A percentile compares a stretch with the other conserved stretches of the same genome.
Evolutionary conservation across 2,113 vertebrate genomes (phyloP).

Genomic region (Andinoacara biseriatus): DNA sequence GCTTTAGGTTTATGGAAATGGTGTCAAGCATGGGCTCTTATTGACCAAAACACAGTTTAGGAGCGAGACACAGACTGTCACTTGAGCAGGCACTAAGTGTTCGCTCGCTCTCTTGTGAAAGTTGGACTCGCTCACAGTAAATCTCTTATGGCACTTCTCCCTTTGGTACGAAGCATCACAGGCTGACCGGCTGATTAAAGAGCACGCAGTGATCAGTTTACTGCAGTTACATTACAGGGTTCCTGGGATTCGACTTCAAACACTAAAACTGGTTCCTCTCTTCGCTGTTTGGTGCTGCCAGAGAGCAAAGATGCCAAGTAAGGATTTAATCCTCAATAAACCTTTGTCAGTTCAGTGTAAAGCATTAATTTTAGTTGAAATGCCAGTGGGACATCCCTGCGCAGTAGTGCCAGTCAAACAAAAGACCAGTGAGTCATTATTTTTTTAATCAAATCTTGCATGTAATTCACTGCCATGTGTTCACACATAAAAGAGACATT

Average conservation of each 20-base stretch:
- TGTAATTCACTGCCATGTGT: constrained; percentile 11
- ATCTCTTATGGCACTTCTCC: constrained; percentile 10
- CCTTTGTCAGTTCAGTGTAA: constrained; percentile 46
- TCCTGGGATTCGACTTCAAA: constrained; percentile 42
- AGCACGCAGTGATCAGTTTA: constrained; percentile 17
- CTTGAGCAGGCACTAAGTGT: constrained; percentile 17
- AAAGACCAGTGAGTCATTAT: constrained; percentile 28
- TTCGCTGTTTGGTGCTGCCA: constrained; percentile 39
- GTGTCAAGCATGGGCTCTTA: neutral
- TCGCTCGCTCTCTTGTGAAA: neutral
- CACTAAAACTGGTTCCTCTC: constrained; percentile 8
- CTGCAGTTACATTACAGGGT: constrained; percentile 12
- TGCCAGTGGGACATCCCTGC: constrained; percentile 13
- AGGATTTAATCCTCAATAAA: constrained; percentile 57
- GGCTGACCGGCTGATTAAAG: constrained; percentile 25
- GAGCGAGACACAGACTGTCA: constrained; percentile 10
- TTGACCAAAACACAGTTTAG: constrained; percentile 6
- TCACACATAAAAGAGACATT: neutral
- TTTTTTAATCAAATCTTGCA: neutral
- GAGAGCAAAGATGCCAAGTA: constrained; percentile 49
- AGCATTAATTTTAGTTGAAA: constrained; percentile 30
- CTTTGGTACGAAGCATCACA: constrained; percentile 33
- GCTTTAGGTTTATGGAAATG: neutral
- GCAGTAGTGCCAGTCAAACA: constrained; percentile 37
- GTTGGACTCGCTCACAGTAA: constrained; percentile 12